Evolutionary conservation across 2,797 vertebrate genomes (phyloP), one percentile per base, ranked within the genome.

Genomic region (Poeciliopsis paucimaculata): DNA sequence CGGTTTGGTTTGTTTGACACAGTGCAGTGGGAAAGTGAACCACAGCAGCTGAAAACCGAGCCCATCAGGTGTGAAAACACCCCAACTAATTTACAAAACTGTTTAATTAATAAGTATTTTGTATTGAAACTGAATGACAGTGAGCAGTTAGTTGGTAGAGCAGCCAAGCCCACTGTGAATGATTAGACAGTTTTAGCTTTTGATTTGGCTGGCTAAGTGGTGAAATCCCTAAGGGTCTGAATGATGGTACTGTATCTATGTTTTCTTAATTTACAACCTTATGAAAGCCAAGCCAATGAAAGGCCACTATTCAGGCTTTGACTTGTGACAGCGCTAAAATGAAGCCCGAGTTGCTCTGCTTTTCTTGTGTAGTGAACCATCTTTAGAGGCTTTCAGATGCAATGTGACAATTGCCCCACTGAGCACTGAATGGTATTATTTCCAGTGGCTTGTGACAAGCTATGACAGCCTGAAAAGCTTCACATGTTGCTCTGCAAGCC

Each of bases 141-240:
- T 51, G n/a, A 51, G 43, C 64, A 15, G 20, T 71, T 46, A 26
- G 34, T 36, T 20, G 28, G 31, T 39, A 4, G 34, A 36, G 20
- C 62, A 11, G 8, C 11, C 41, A 31, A 47, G 39, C 36, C 7
- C 4, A 74, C 34, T n/a, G 9, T 31, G 45, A 74, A 77, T 70
- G 66, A 79, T 3, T 34, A 18, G 16, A 13, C 34, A 26, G 53
- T 77, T 73, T 81, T 28, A 76, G 31, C 36, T 82, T 86, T 76
- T 78, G 78, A 77, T 81, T 81, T 81, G 49, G 41, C 77, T 43
- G 13, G 43, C 64, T 49, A 45, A 51, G 26, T 72, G 26, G 76
- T 81, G 26, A 78, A 77, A 41, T 57, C 39, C 70, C 60, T 0
- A n/a, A 46, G 39, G 55, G 57, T 76, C 46, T 82, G 72, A 81